phyloP scores from a whole-genome alignment of 2,797 vertebrate species.

The Botia kubotai region DNA sequence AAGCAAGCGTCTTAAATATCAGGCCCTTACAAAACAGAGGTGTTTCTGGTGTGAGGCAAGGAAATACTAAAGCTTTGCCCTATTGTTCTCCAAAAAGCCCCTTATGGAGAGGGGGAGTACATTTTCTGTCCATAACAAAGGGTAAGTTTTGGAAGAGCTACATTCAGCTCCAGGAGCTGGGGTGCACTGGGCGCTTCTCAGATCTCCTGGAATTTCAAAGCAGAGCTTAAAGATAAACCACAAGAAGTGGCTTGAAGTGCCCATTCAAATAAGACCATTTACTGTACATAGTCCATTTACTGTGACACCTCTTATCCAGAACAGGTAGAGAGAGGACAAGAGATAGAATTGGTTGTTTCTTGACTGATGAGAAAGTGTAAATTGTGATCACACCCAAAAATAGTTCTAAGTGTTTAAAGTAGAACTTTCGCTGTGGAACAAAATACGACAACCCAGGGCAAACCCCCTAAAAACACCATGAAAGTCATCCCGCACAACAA shows the following conservation, averaged over 20 bases:
- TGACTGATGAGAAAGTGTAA: constrained; percentile 53
- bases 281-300: constrained; percentile 25
- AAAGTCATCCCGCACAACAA: constrained; percentile 27
- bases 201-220: too few species aligned
- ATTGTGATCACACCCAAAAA: constrained; percentile 36
- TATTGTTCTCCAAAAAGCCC: constrained; percentile 70
- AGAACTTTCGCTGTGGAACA: constrained; percentile 41
- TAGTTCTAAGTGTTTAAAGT: constrained; percentile 41
- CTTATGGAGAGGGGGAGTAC: constrained; percentile 57
- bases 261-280: not conserved
- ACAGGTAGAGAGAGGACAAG: too few species aligned
- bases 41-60: constrained; percentile 69
- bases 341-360: constrained; percentile 21
- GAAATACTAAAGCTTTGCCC: constrained; percentile 69
- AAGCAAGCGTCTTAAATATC: constrained; percentile 70
- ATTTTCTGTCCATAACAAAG: constrained; percentile 76
- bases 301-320: constrained; percentile 14
- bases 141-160: constrained; percentile 65
- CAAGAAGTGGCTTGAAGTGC: too few species aligned
- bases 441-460: constrained; percentile 43
- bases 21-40: constrained; percentile 70
- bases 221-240: constrained; percentile 41
- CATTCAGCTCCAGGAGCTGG: constrained; percentile 62
- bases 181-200: constrained; percentile 54
- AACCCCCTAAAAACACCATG: constrained; percentile 33